Conservation (phyloP, 2,888 invertebrate species). For the Noctua janthe region DNA sequence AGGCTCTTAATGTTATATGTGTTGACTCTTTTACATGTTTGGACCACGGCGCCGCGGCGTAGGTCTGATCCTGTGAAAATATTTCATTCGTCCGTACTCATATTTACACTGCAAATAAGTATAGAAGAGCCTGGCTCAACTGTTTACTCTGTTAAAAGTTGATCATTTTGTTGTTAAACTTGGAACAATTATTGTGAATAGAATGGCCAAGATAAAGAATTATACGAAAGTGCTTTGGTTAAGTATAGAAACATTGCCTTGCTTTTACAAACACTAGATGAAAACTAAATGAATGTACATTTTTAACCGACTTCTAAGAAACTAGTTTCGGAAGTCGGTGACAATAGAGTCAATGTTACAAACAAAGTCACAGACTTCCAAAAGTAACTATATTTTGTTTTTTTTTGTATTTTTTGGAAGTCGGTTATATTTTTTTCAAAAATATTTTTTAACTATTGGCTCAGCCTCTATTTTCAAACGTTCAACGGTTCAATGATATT, state of each 20-base stretch:
- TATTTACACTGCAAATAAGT: slow-evolving; percentile 32
- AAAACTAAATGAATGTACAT: not conserved
- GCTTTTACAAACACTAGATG: not conserved
- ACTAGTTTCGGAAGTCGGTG: too few species aligned
- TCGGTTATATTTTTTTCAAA: too few species aligned
- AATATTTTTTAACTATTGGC: not conserved
- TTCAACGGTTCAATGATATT: not conserved
- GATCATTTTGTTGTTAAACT: not conserved
- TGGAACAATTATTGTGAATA: not conserved
- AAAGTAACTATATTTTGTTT: too few species aligned
- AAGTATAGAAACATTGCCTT: not conserved
- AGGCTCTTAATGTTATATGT: slow-evolving; percentile 11
- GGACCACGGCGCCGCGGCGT: not conserved
- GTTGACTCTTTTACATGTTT: slow-evolving; percentile 16
- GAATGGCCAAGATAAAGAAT: not conserved
- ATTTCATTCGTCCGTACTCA: slow-evolving; percentile 6
- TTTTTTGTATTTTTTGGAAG: not conserved
- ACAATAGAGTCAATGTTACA: too few species aligned
- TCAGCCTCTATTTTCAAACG: not conserved
- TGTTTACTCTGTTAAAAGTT: slow-evolving; percentile 27
- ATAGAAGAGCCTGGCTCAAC: slow-evolving; percentile 4
- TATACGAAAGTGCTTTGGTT: not conserved
- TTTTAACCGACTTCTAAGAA: too few species aligned
- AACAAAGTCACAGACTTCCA: too few species aligned
- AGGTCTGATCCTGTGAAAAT: slow-evolving; percentile 10